Percentiles rank a stretch among this genome's conserved stretches.
Conservation (phyloP, 92 coral and sea anemone genomes). For the Nematostella vectensis region DNA sequence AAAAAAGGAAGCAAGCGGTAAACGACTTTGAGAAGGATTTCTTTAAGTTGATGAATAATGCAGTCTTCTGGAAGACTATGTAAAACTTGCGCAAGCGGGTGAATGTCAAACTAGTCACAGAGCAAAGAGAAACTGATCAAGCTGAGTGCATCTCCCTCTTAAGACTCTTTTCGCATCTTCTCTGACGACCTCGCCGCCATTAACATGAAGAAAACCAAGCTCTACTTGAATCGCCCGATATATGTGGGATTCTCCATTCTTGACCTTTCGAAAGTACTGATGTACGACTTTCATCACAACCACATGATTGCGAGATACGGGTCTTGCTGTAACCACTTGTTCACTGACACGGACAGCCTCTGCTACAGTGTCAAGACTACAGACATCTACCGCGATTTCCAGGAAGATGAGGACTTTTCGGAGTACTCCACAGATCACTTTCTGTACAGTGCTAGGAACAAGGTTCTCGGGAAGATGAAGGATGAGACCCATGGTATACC, state of each 20-base stretch:
- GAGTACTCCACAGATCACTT: conserved; percentile 5
- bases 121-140: neutral
- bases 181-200: conserved; percentile 23
- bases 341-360: conserved; percentile 24
- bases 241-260: conserved; percentile 22
- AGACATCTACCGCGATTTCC: conserved; percentile 12
- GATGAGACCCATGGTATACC: conserved; percentile 16
- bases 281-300: conserved; percentile 28
- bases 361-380: conserved; percentile 7
- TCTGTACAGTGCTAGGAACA: conserved; percentile 7
- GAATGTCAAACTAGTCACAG: conserved; percentile 9
- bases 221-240: conserved; percentile 18
- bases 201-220: conserved; percentile 3
- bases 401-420: conserved; percentile 13
- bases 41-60: conserved; percentile 24
- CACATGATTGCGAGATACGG: conserved; percentile 10
- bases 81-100: conserved; percentile 12
- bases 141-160: conserved; percentile 2
- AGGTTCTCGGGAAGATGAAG: conserved; percentile 13
- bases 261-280: conserved; percentile 22
- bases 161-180: conserved; percentile 2
- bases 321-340: conserved; percentile 2
- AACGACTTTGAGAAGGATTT: conserved; percentile 21
- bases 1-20: conserved; percentile 20
- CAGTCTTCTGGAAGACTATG: conserved; percentile 23